Evolutionary conservation across 2,113 vertebrate genomes (phyloP).

Genomic region (Felis chaus): DNA sequence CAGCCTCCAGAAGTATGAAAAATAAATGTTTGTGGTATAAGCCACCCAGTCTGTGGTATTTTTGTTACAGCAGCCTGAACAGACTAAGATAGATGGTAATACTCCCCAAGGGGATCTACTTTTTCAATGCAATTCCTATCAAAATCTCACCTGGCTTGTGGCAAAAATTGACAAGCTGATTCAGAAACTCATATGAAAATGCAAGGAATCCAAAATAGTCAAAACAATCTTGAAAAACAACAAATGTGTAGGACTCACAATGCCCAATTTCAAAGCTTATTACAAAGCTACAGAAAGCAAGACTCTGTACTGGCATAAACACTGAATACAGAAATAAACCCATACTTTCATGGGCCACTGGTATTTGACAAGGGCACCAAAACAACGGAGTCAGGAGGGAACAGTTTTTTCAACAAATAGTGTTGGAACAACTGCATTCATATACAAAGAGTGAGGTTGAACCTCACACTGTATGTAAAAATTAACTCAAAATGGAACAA

Average conservation of each 20-base stretch:
- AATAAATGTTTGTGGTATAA: neutral
- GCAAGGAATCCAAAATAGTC: slow-evolving; percentile 10
- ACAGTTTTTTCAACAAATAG: slow-evolving; percentile 17
- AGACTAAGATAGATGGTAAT: neutral
- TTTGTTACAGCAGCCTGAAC: neutral
- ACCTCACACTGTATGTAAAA: neutral
- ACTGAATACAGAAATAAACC: neutral
- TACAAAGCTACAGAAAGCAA: slow-evolving; percentile 34
- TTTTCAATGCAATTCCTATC: neutral
- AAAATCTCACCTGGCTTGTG: neutral
- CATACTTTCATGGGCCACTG: neutral
- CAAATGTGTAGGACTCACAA: neutral
- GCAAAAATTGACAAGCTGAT: slow-evolving; percentile 14
- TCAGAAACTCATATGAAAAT: slow-evolving; percentile 46
- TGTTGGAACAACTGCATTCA: neutral
- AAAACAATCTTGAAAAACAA: slow-evolving; percentile 43
- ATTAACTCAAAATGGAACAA: slow-evolving; percentile 23
- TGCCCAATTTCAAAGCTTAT: slow-evolving; percentile 35
- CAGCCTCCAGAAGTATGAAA: neutral
- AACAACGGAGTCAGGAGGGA: neutral
- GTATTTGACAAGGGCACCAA: neutral
- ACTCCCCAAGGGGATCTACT: neutral
- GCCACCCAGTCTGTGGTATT: neutral
- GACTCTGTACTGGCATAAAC: neutral
- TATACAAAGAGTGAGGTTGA: neutral